phyloP scores from a whole-genome alignment of 2,888 invertebrate genomes.

The Biston stratarius region DNA sequence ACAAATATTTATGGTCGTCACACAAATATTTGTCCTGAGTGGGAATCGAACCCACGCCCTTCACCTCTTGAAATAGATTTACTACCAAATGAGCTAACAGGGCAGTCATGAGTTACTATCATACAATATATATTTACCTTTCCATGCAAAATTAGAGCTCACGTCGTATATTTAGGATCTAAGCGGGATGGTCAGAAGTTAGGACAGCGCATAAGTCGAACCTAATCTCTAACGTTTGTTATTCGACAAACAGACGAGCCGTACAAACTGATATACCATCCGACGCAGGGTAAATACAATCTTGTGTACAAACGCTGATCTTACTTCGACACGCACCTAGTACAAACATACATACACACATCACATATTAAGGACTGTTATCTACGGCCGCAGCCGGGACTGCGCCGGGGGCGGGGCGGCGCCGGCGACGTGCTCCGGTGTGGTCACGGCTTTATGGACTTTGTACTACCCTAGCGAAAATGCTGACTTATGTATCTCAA shows the following conservation, averaged over 20 bases:
- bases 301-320: not conserved
- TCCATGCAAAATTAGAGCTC: too few species aligned
- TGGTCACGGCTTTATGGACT: slow-evolving; percentile 16
- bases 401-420: not conserved
- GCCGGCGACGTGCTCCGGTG: slow-evolving; percentile 15
- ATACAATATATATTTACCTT: too few species aligned
- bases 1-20: too few species aligned
- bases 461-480: not conserved
- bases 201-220: not conserved
- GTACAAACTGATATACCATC: not conserved
- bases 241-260: not conserved
- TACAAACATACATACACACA: slow-evolving; percentile 10
- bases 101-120: too few species aligned
- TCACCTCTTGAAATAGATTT: too few species aligned
- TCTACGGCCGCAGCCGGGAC: slow-evolving; percentile 8
- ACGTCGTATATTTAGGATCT: too few species aligned
- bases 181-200: not conserved
- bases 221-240: not conserved
- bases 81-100: too few species aligned
- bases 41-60: too few species aligned
- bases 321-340: not conserved
- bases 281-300: not conserved
- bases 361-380: slow-evolving; percentile 13
- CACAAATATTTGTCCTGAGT: too few species aligned
- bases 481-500: not conserved